A percentile compares a stretch with the other conserved stretches of the same genome.
Conservation (phyloP, 2,113 vertebrate genomes). For the Ranitomeya imitator region DNA sequence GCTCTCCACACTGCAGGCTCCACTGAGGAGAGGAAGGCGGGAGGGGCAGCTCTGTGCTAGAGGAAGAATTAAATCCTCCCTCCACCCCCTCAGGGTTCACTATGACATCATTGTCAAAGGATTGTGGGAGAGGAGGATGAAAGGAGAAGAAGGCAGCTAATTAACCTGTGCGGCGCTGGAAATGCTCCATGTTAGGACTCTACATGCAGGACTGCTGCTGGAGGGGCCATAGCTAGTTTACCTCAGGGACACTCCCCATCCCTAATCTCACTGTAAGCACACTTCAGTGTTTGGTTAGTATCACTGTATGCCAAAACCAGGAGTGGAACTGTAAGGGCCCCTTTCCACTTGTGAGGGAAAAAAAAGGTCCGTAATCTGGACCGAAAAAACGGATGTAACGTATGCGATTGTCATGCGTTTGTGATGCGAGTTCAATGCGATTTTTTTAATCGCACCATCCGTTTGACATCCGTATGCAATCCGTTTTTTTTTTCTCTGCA, state of each 20-base stretch:
- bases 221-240: background rate
- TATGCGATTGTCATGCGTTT: no score
- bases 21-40: constrained; percentile 31
- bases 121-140: constrained; percentile 56
- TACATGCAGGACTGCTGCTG: background rate
- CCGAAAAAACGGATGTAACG: no score
- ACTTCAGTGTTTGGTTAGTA: no score
- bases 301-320: no score
- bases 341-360: no score
- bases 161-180: constrained; percentile 51
- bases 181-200: no score
- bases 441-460: no score
- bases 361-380: no score
- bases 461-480: no score
- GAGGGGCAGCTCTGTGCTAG: constrained; percentile 54
- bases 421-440: no score
- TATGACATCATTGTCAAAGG: constrained; percentile 58
- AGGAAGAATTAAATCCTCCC: constrained; percentile 57
- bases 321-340: no score
- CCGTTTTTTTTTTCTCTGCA: no score
- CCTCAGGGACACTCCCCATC: background rate
- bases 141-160: constrained; percentile 8
- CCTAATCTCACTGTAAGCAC: background rate
- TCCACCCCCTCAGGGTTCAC: constrained; percentile 55
- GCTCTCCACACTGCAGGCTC: constrained; percentile 53